These are phyloP conservation scores for Saguinus midas DNA, from an alignment of 2,113 vertebrate species.

Conservation along the genomic window DNA sequence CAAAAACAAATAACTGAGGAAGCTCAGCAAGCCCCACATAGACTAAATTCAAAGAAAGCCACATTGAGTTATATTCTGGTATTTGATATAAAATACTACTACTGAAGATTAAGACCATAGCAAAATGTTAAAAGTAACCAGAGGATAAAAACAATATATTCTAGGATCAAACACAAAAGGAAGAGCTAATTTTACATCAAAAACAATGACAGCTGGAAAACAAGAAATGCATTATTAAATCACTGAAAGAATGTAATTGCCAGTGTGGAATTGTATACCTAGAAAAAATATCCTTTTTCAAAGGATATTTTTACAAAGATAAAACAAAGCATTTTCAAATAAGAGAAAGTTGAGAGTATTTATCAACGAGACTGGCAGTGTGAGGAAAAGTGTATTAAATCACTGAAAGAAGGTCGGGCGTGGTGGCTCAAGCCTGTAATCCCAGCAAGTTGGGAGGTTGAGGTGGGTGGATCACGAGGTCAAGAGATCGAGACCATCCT, in stretches of 20 bases:
- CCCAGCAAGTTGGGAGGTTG: too few species aligned
- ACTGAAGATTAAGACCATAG: neutral
- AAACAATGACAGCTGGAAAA: neutral
- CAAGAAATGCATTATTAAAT: neutral
- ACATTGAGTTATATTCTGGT: too few species aligned
- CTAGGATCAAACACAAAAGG: neutral
- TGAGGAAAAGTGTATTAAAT: neutral
- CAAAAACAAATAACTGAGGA: too few species aligned
- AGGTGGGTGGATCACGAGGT: too few species aligned
- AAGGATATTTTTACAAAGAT: neutral
- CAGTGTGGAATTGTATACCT: neutral
- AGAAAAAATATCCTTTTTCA: neutral
- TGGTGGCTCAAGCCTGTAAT: too few species aligned
- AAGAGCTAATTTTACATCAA: neutral
- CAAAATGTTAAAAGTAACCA: neutral
- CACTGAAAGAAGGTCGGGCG: neutral
- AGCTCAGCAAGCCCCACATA: too few species aligned
- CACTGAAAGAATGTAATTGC: neutral
- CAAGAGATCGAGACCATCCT: too few species aligned
- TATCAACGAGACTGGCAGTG: neutral
- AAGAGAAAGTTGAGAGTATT: neutral
- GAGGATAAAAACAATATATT: neutral
- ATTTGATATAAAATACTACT: too few species aligned
- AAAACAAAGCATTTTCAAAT: neutral
- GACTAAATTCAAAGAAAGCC: too few species aligned